Percentiles rank a stretch among this genome's conserved stretches.
Evolutionary conservation across 2,113 vertebrate genomes (phyloP).

Genomic region (Choloepus hoffmanni): DNA sequence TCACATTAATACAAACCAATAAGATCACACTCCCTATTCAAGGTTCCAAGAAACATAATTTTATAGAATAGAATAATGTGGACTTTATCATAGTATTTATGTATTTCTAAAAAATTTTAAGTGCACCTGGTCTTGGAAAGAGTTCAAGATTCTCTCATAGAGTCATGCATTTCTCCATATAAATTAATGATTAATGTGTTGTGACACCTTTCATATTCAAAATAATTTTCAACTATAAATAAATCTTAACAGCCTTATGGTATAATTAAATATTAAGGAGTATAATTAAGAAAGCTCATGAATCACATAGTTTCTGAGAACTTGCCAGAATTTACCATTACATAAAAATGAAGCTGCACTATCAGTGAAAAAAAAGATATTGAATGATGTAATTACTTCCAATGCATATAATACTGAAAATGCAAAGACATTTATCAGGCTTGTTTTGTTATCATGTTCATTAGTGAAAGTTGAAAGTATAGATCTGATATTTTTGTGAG

Average conservation of each 20-base stretch:
- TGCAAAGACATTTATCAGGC: neutral
- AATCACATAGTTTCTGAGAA: neutral
- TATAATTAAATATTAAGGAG: constrained; percentile 33
- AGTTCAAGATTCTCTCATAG: constrained; percentile 36
- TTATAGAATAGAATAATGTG: neutral
- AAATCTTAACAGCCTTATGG: neutral
- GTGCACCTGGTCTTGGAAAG: constrained; percentile 21
- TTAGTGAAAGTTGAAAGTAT: neutral
- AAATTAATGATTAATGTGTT: constrained; percentile 65
- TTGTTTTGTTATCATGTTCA: neutral
- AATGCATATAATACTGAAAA: neutral
- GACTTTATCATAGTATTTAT: too few relatives aligned
- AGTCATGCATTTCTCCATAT: constrained; percentile 47
- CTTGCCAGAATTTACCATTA: neutral
- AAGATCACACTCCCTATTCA: too few relatives aligned
- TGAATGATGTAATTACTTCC: neutral
- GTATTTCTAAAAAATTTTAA: neutral
- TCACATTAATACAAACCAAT: too few relatives aligned
- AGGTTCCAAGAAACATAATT: neutral
- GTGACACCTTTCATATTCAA: constrained; percentile 59
- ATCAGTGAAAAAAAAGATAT: neutral
- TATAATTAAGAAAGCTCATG: constrained; percentile 8
- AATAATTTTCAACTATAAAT: constrained; percentile 65
- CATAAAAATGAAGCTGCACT: neutral
- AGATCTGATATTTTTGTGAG: neutral